Percentiles rank a stretch among this genome's conserved stretches.
Evolutionary conservation across 2,888 invertebrate genomes (phyloP).

Genomic region (Habrosyne pyritoides): DNA sequence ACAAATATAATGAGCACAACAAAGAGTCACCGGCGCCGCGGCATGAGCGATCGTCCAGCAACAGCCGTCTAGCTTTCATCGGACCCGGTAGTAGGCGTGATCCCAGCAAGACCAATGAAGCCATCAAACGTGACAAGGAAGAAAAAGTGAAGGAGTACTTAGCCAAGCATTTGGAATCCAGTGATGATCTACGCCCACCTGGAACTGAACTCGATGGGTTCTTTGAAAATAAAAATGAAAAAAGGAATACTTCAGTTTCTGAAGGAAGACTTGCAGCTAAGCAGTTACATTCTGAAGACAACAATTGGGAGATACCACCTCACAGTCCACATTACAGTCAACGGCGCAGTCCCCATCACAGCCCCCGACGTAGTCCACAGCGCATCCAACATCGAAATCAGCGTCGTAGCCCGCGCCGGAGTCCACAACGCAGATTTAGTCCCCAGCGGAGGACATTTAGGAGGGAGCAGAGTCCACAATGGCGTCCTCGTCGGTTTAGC

Average conservation of each 20-base stretch:
- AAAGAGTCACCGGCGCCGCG: conserved; percentile 16
- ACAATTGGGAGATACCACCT: conserved; percentile 4
- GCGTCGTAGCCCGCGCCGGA: conserved; percentile 27
- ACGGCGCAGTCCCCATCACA: too few relatives aligned
- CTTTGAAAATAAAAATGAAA: conserved; percentile 48
- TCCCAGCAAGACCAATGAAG: conserved; percentile 71
- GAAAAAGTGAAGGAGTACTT: conserved; percentile 72
- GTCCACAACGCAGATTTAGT: conserved; percentile 24
- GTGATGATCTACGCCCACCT: conserved; percentile 68
- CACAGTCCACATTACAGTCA: conserved; percentile 27
- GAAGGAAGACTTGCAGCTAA: conserved; percentile 14
- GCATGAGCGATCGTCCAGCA: conserved; percentile 31
- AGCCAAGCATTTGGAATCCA: conserved; percentile 67
- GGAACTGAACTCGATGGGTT: conserved; percentile 77
- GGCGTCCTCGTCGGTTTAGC: conserved; percentile 16
- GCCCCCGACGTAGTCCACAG: conserved; percentile 17
- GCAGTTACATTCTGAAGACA: not conserved
- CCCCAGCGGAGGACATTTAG: conserved; percentile 22
- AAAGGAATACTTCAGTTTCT: conserved; percentile 27
- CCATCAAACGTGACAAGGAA: conserved; percentile 73
- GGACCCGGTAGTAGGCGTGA: conserved; percentile 76
- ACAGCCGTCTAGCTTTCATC: conserved; percentile 53
- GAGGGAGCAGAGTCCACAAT: conserved; percentile 28
- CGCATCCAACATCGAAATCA: too few relatives aligned
- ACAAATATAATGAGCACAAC: conserved; percentile 18